phyloP scores from a whole-genome alignment of 2,888 invertebrate genomes.

The Celastrina argiolus region DNA sequence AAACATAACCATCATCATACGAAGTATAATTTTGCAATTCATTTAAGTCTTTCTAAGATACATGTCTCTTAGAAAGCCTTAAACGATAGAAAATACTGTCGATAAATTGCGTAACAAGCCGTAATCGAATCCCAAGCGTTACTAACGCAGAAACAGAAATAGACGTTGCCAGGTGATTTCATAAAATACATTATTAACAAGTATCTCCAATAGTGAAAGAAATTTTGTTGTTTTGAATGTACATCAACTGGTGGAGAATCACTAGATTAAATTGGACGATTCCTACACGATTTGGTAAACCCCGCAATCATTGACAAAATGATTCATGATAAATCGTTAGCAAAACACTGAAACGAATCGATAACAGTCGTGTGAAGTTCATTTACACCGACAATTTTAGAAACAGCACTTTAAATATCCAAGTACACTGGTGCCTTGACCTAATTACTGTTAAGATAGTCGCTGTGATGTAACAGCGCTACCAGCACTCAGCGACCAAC shows the following conservation, averaged over 20 bases:
- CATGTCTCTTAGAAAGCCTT: not conserved
- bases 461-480: conserved; percentile 23
- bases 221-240: not conserved
- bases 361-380: conserved; percentile 14
- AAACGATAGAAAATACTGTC: not conserved
- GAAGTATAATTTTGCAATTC: not conserved
- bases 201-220: not conserved
- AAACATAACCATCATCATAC: too few species aligned
- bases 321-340: not conserved
- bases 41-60: not conserved
- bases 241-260: not conserved
- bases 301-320: not conserved
- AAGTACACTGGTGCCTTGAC: conserved; percentile 21
- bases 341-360: not conserved
- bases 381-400: conserved; percentile 10
- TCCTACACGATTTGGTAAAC: not conserved
- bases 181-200: not conserved
- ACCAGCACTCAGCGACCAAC: conserved; percentile 12
- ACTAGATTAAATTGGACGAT: not conserved
- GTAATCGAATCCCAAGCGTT: not conserved
- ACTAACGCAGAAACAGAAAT: not conserved
- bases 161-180: not conserved
- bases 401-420: not conserved
- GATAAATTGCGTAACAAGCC: not conserved
- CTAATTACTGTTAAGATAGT: conserved; percentile 22